Base-by-base conservation (phyloP, 1,140 invertebrate genomes). In the Phocides pigmalion region DNA sequence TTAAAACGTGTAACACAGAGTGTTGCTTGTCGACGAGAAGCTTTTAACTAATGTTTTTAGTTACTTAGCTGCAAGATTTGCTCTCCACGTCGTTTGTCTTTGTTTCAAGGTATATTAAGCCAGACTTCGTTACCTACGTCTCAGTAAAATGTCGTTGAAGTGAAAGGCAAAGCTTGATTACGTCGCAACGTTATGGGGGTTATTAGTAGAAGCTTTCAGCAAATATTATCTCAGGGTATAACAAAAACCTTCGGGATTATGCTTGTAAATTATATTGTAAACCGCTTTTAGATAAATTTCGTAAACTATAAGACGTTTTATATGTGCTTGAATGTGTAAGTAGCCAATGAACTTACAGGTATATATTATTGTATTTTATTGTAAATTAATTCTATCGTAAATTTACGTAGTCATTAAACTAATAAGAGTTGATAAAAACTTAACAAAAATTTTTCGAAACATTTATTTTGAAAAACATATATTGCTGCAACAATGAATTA, bases 121-220 rank as follows among this genome's bases (percentile, higher is more conserved):
- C 51, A 39, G 16, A 41, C 35, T 54, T 41, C 17, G n/a, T 54
- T 54, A n/a, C n/a, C n/a, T n/a, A 54, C 35, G 19, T 41, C 20
- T 25, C 39, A 56, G 51, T 56, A 41, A 56, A 42, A 56, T 42
- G 20, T 17, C 9, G 41, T 4, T 42, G 19, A 56, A 25, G 19
- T 25, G 53, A 56, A 56, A 56, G 37, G 19, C 20, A 56, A 42
- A 42, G 53, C 37, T 15, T 56, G 6, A 56, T 56, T 56, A 28
- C 39, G 39, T 56, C 20, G 8, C 37, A 12, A 42, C 39, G 19
- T 56, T 54, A 54, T 41, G 12, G 20, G 53, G 37, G 12, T 42
- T 56, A 56, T 56, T 56, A 42, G 20, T 42, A 28, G 37, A 56
- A 56, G 53, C 53, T 56, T 56, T 56, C 53, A 42, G 39, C 8